phyloP scores from a whole-genome alignment of 2,113 vertebrate genomes.

The Psittacus erithacus region DNA sequence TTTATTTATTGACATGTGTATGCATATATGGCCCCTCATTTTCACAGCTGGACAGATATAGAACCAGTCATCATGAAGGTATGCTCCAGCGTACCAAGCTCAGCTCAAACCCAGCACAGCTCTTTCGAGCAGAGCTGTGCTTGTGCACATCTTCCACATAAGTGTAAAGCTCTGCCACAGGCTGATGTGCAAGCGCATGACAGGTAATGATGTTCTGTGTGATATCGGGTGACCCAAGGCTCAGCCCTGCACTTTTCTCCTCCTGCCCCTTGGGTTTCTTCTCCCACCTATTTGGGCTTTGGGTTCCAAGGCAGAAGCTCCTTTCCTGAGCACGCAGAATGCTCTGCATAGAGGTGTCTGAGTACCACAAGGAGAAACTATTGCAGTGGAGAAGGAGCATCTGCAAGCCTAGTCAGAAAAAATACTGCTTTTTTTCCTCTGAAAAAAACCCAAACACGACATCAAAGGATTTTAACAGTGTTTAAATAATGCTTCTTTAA shows the following conservation, averaged over 20 bases:
- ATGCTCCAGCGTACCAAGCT: neutral
- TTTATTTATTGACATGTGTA: neutral
- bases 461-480: conserved; percentile 48
- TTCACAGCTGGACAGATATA: neutral
- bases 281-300: neutral
- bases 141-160: neutral
- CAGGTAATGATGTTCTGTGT: accelerated
- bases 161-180: neutral
- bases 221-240: neutral
- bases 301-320: neutral
- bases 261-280: neutral
- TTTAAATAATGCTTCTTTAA: conserved; percentile 59
- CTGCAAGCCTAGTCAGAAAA: neutral
- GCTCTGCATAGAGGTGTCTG: neutral
- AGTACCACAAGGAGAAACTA: neutral
- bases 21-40: neutral
- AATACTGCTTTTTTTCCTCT: conserved; percentile 4
- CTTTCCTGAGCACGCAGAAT: accelerated
- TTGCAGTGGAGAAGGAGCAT: neutral
- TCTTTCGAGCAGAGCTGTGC: neutral
- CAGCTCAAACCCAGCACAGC: neutral
- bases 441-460: neutral
- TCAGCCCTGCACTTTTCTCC: neutral
- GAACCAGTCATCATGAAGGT: neutral
- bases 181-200: accelerated